Evolutionary conservation across 2,797 vertebrate species (phyloP).

Genomic region (Sebastes diploproa): DNA sequence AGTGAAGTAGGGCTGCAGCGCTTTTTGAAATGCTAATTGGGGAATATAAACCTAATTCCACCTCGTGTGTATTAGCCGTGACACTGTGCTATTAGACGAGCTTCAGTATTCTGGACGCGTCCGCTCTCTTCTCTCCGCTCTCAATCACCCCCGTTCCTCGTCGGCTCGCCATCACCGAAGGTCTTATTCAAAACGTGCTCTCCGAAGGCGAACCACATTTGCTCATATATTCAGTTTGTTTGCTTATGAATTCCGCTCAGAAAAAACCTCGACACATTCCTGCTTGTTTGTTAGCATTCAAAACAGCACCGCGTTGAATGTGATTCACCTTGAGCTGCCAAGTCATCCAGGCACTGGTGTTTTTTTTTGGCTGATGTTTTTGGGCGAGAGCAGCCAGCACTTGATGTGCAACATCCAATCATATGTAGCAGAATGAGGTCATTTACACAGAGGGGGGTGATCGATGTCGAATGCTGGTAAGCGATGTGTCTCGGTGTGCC

Average conservation of each 20-base stretch:
- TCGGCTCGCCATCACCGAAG: constrained; percentile 36
- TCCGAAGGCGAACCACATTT: constrained; percentile 11
- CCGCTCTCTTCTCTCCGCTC: not conserved
- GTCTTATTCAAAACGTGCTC: constrained; percentile 35
- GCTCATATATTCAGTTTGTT: constrained; percentile 37
- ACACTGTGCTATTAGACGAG: constrained; percentile 25
- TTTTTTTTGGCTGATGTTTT: constrained; percentile 29
- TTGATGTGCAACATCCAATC: constrained; percentile 51
- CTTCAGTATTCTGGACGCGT: constrained; percentile 50
- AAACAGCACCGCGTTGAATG: constrained; percentile 19
- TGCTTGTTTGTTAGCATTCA: constrained; percentile 41
- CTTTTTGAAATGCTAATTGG: constrained; percentile 75
- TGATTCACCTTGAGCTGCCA: constrained; percentile 64
- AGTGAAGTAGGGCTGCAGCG: constrained; percentile 10
- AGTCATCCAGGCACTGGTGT: constrained; percentile 28
- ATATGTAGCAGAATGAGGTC: constrained; percentile 58
- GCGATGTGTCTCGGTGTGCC: constrained; percentile 26
- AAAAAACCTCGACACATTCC: constrained; percentile 7
- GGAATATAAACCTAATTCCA: constrained; percentile 67
- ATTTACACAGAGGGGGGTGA: constrained; percentile 50
- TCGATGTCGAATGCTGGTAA: constrained; percentile 41
- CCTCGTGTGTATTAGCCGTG: constrained; percentile 45
- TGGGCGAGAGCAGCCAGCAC: constrained; percentile 31
- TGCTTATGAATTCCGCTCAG: constrained; percentile 52
- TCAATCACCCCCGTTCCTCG: constrained; percentile 39